Base-by-base conservation (phyloP, 2,113 vertebrate genomes). In the Oxyura jamaicensis region DNA sequence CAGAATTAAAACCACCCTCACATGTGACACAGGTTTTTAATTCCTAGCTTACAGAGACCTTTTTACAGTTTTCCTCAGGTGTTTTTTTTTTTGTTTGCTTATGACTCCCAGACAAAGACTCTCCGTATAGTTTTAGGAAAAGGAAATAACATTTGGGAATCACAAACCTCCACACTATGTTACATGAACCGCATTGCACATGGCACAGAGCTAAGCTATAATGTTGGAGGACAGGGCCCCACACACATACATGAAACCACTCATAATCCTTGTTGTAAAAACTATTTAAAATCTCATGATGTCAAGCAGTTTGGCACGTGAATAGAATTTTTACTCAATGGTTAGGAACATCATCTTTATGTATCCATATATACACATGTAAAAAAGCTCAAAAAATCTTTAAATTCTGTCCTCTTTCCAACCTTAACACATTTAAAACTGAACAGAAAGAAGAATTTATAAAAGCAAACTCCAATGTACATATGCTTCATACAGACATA, bases 141-240 rank as follows among this genome's bases (percentile, higher is more conserved):
- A 90, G 11, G 58, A 94, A 83, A 36, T 48, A 58, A 6, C 16
- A 7, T 2, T 31, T 29, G 75, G 58, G 65, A 83, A 67, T 46
- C 48, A 5, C 0, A 0, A 60, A 60, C 13, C 29, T 75, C 60
- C 41, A 35, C 5, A 6, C 18, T 3, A 0, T 46, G 6, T 48
- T 56, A 52, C 8, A 11, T 22, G 11, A 79, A 20, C 66, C 7
- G 0, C 10, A 7, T 71, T 26, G 50, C 11, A 2, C 8, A 36
- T 4, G 33, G 69, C 48, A 65, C 17, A 25, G 42, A 79, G 23
- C 56, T 44, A 50, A 84, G 14, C 23, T 4, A 2, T 13, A 14
- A 25, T 7, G 13, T 31, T 72, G 39, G 79, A 73, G 60, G 36
- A 29, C 28, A 59, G 50, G 16, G 14, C 17, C 29, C 29, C 29